Conservation (phyloP, 1,140 invertebrate genomes). For the Zaprionus nigranus region DNA sequence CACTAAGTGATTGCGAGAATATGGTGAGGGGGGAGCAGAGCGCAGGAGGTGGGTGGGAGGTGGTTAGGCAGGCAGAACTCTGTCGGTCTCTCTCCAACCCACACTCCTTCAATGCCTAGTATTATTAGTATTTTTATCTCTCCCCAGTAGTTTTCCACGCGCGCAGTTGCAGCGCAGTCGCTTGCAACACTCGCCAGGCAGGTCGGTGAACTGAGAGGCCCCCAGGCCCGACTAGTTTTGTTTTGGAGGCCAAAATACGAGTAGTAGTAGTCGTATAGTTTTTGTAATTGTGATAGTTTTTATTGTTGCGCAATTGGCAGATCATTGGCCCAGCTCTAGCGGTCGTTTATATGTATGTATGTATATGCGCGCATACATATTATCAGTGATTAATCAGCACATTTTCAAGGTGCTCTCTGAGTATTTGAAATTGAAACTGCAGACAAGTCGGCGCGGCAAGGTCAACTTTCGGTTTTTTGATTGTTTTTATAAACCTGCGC, state of each 20-base stretch:
- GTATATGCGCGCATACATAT: constrained; percentile 25
- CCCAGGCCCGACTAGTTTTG: constrained; percentile 13
- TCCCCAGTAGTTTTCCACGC: constrained; percentile 59
- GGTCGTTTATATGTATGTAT: constrained; percentile 22
- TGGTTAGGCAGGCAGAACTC: background rate
- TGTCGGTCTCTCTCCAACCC: constrained; percentile 10
- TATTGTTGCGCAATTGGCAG: constrained; percentile 74
- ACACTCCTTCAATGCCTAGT: constrained; percentile 20
- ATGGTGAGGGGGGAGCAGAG: background rate
- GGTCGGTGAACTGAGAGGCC: constrained; percentile 68
- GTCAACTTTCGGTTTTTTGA: constrained; percentile 18
- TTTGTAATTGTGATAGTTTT: constrained; percentile 36
- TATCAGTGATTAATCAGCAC: constrained; percentile 41
- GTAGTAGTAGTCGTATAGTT: constrained; percentile 48
- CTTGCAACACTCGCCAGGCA: constrained; percentile 56
- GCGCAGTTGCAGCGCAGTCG: constrained; percentile 37
- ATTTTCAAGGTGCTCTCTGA: constrained; percentile 53
- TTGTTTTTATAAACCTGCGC: constrained; percentile 3
- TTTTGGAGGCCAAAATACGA: constrained; percentile 65
- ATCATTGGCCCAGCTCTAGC: constrained; percentile 62
- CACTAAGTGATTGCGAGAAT: background rate
- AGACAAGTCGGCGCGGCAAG: constrained; percentile 33
- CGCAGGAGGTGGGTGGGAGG: background rate
- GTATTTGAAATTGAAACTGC: constrained; percentile 21
- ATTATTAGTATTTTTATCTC: constrained; percentile 37